Evolutionary conservation across 1,140 invertebrate genomes (phyloP), one percentile per base, ranked within the genome.

Genomic region (Musca domestica): DNA sequence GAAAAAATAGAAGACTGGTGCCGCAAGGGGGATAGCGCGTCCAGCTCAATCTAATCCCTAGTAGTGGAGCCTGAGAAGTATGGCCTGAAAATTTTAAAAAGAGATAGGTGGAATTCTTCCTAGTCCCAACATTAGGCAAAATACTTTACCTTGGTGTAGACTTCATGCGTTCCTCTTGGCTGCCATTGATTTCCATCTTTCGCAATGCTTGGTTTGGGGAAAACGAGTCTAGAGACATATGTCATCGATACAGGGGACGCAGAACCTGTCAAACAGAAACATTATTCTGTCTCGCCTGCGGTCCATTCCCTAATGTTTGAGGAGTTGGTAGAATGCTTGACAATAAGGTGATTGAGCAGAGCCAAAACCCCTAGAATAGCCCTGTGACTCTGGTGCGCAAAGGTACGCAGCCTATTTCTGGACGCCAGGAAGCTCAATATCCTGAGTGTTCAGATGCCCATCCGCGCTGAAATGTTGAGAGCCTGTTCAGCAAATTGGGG

Each of bases 341-440:
- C 3, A n/a, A 71, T 15, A 72, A 64, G 15, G 71, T 71, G 0
- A 70, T 79, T 0, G 73, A 76, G 54, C 23, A 2, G 6, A 54
- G 41, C 1, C 7, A n/a, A 3, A 67, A 68, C 19, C 56, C 67
- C 0, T 71, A 66, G 70, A 66, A 48, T 25, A 65, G 61, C 15
- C 70, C 68, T 14, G 22, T 69, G 14, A 27, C 14, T 10, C 51
- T 80, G 22, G 74, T 76, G 1, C 51, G 66, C 58, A 78, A 81
- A 20, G 72, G 74, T 30, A 69, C 70, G 68, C 3, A 47, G 77
- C 0, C 71, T 80, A 10, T 80, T 77, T 58, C 64, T 81, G 1
- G 74, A 81, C 67, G 77, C 67, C 49, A 47, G 80, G 4, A 73
- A 74, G 19, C 10, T 80, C 0, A 80, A 82, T 70, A n/a, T n/a